A percentile compares a stretch with the other conserved stretches of the same genome.
Conservation (phyloP, 2,888 invertebrate genomes). For the Automeris io region DNA sequence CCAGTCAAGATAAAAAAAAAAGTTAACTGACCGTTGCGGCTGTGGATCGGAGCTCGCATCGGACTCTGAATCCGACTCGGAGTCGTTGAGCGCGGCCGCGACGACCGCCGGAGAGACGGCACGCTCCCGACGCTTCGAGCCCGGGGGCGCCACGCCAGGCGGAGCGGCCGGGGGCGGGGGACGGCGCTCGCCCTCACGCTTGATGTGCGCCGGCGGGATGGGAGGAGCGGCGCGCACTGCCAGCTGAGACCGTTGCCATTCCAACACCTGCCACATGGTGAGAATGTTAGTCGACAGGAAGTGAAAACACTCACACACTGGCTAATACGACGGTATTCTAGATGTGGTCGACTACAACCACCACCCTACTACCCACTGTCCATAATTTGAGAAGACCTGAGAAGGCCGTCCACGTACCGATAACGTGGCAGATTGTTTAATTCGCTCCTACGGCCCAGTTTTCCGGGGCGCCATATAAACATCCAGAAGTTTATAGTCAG, state of each 20-base stretch:
- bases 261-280: slow-evolving; percentile 61
- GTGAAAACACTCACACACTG: too few species aligned
- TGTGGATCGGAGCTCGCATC: slow-evolving; percentile 42
- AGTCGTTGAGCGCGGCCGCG: slow-evolving; percentile 46
- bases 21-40: slow-evolving; percentile 42
- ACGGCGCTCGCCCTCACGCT: slow-evolving; percentile 40
- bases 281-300: too few species aligned
- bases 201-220: slow-evolving; percentile 44
- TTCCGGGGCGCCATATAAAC: too few species aligned
- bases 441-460: too few species aligned
- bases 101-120: slow-evolving; percentile 58
- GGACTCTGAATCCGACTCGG: slow-evolving; percentile 39
- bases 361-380: too few species aligned
- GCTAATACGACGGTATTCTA: too few species aligned
- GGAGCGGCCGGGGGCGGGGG: slow-evolving; percentile 40
- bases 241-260: slow-evolving; percentile 75
- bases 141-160: slow-evolving; percentile 81
- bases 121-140: slow-evolving; percentile 49
- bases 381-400: too few species aligned
- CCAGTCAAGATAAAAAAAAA: too few species aligned
- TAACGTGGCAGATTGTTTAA: too few species aligned
- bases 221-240: slow-evolving; percentile 72
- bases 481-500: too few species aligned
- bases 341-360: too few species aligned
- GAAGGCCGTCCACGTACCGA: too few species aligned